Evolutionary conservation across 2,797 vertebrate species (phyloP).

Genomic region (Mionectes olivaceus): DNA sequence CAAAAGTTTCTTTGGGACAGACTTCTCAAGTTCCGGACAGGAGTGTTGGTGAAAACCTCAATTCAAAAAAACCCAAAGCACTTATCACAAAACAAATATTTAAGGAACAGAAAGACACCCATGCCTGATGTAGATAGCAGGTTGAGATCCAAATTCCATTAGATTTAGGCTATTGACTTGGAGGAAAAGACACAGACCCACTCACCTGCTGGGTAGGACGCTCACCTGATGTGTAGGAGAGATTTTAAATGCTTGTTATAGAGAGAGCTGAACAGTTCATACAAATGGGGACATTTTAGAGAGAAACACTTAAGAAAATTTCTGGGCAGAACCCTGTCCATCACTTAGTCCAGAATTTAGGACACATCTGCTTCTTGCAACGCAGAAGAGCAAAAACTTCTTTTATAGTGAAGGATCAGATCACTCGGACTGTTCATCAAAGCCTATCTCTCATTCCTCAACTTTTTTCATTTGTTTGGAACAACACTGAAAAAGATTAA

Average conservation of each 20-base stretch:
- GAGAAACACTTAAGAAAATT: not conserved
- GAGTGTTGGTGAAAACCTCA: not conserved
- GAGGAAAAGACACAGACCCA: not conserved
- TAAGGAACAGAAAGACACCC: not conserved
- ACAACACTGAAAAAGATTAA: not conserved
- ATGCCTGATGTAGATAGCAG: not conserved
- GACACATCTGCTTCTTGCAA: not conserved
- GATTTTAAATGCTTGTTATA: not conserved
- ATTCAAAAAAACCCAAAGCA: not conserved
- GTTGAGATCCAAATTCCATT: not conserved
- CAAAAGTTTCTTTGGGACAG: not conserved
- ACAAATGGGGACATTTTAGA: not conserved
- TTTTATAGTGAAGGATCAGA: not conserved
- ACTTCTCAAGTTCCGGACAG: not conserved
- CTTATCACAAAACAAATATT: not conserved
- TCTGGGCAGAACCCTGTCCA: not conserved
- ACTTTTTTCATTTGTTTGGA: not conserved
- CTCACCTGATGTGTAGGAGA: fast-evolving
- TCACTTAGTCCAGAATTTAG: not conserved
- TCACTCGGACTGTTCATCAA: not conserved
- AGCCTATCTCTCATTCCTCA: not conserved
- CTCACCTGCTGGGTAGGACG: not conserved
- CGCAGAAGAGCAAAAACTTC: fast-evolving
- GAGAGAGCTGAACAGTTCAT: not conserved
- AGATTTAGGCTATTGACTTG: not conserved